These are phyloP conservation scores for Scaptomyza tumidula DNA, from an alignment of 2,888 invertebrate genomes.

Conservation along the genomic window DNA sequence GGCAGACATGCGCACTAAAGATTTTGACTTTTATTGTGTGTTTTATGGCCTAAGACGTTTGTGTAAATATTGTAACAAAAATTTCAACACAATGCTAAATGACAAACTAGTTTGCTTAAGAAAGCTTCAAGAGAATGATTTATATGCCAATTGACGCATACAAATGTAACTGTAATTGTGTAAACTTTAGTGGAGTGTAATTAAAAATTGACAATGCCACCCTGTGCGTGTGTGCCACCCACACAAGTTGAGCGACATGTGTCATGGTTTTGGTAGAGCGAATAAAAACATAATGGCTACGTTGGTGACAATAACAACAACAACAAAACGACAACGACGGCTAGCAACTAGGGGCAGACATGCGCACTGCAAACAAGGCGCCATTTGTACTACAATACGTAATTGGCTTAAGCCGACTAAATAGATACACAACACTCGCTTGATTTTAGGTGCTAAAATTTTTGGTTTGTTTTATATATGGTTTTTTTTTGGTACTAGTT, in stretches of 20 bases:
- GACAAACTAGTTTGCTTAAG: not conserved
- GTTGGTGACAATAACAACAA: constrained; percentile 13
- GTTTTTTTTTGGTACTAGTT: constrained; percentile 29
- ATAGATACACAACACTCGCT: not conserved
- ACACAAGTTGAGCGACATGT: constrained; percentile 12
- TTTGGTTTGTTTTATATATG: constrained; percentile 7
- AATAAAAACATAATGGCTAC: constrained; percentile 12
- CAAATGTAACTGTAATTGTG: not conserved
- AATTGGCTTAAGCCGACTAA: constrained; percentile 28
- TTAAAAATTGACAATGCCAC: constrained; percentile 31
- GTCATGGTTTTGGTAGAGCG: constrained; percentile 35
- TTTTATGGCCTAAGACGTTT: constrained; percentile 13
- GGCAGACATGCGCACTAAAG: constrained; percentile 76
- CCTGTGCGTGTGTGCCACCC: constrained; percentile 40
- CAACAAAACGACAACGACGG: constrained; percentile 28
- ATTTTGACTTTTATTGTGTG: constrained; percentile 1
- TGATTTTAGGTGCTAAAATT: constrained; percentile 4
- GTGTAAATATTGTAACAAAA: not conserved
- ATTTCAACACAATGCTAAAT: not conserved
- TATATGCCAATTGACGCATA: not conserved
- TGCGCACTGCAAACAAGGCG: constrained; percentile 49
- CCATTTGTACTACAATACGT: constrained; percentile 35
- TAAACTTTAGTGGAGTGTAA: constrained; percentile 3
- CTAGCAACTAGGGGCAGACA: constrained; percentile 65
- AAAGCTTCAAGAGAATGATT: not conserved